Percentiles rank a stretch among this genome's conserved stretches.
Evolutionary conservation across 2,113 vertebrate species (phyloP).

Genomic region (Dipodomys ordii): DNA sequence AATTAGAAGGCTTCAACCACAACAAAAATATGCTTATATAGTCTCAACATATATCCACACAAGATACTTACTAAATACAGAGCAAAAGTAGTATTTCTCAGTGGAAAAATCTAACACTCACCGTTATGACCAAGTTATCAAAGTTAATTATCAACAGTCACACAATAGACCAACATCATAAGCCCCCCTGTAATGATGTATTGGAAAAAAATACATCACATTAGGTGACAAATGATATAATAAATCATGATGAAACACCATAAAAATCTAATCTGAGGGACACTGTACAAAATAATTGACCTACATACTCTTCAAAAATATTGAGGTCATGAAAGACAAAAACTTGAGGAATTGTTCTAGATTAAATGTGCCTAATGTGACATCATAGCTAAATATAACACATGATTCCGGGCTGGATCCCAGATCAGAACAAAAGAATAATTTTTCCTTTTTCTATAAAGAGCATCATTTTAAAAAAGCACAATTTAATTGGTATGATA

Average conservation of each 20-base stretch:
- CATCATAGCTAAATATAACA: slow-evolving; percentile 33
- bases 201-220: not conserved
- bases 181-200: not conserved
- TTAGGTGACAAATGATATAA: slow-evolving; percentile 18
- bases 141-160: slow-evolving; percentile 7
- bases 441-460: slow-evolving; percentile 38
- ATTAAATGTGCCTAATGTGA: slow-evolving; percentile 36
- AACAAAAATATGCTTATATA: slow-evolving; percentile 4
- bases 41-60: not conserved
- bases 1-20: slow-evolving; percentile 4
- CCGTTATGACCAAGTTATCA: not conserved
- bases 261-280: slow-evolving; percentile 9
- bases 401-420: slow-evolving; percentile 30
- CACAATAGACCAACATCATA: not conserved
- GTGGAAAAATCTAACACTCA: not conserved
- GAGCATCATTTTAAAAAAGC: slow-evolving; percentile 60
- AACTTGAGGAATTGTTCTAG: slow-evolving; percentile 23
- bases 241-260: slow-evolving; percentile 10
- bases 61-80: slow-evolving; percentile 27
- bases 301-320: slow-evolving; percentile 27
- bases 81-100: slow-evolving; percentile 18
- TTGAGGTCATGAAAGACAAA: slow-evolving; percentile 46
- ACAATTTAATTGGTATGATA: slow-evolving; percentile 52
- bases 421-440: slow-evolving; percentile 43
- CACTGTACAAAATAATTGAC: slow-evolving; percentile 49